phyloP scores from a whole-genome alignment of 2,888 invertebrate genomes.

The Uloborus plumipes region DNA sequence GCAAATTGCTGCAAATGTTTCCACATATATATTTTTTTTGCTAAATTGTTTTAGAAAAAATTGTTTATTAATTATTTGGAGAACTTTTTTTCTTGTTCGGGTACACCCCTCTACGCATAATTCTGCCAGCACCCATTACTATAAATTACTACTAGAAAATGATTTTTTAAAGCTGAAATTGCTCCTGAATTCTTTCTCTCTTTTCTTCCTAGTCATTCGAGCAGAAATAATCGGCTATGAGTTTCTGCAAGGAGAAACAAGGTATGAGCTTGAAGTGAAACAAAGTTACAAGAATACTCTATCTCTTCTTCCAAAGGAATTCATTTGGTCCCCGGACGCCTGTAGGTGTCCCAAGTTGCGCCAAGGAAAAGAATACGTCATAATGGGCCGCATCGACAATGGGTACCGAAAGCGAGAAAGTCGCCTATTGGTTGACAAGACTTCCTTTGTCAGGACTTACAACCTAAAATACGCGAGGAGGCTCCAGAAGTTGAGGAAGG shows the following conservation, averaged over 20 bases:
- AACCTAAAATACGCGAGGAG: constrained; percentile 65
- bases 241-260: constrained; percentile 65
- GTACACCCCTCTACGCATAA: too few relatives aligned
- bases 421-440: constrained; percentile 65
- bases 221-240: constrained; percentile 65
- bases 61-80: too few relatives aligned
- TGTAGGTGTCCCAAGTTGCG: constrained; percentile 67
- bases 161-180: too few relatives aligned
- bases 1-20: too few relatives aligned
- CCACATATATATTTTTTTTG: too few relatives aligned
- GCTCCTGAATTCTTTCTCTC: not conserved
- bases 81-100: too few relatives aligned
- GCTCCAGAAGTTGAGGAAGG: constrained; percentile 66
- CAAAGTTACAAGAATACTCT: constrained; percentile 69
- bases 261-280: constrained; percentile 67
- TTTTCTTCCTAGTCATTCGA: constrained; percentile 59
- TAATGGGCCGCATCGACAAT: constrained; percentile 67
- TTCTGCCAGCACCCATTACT: too few relatives aligned
- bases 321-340: constrained; percentile 67
- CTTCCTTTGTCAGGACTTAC: constrained; percentile 67
- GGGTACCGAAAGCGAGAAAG: constrained; percentile 66
- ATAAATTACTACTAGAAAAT: too few relatives aligned
- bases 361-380: constrained; percentile 67
- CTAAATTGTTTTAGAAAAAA: too few relatives aligned
- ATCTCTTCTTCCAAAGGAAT: constrained; percentile 67